A percentile compares a stretch with the other conserved stretches of the same genome.
Evolutionary conservation across 2,113 vertebrate species (phyloP).

Genomic region (Malurus melanocephalus): DNA sequence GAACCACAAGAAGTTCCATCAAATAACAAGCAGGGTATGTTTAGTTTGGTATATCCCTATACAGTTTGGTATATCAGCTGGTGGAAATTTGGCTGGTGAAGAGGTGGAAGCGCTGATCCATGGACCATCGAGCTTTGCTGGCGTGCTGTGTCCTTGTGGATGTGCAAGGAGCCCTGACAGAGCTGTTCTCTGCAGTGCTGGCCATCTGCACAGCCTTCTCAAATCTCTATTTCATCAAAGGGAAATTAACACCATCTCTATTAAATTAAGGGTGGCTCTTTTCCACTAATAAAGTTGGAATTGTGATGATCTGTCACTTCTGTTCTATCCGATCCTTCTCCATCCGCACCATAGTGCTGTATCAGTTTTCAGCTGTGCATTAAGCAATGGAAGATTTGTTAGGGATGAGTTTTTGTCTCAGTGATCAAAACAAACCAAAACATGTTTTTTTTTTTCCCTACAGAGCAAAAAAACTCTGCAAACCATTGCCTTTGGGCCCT

Average conservation of each 20-base stretch:
- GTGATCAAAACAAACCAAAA: not conserved
- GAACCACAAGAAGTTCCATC: not conserved
- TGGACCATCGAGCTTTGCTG: not conserved
- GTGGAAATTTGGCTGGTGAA: not conserved
- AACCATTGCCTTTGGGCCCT: not conserved
- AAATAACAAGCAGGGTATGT: not conserved
- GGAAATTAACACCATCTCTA: not conserved
- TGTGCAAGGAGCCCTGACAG: not conserved
- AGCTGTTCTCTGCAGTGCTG: not conserved
- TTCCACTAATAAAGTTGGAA: not conserved
- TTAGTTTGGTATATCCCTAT: not conserved
- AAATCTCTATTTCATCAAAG: not conserved
- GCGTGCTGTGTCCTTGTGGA: not conserved
- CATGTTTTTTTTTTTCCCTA: not conserved
- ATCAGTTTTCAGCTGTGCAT: not conserved
- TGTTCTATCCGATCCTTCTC: not conserved
- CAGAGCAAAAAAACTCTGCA: not conserved
- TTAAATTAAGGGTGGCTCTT: not conserved
- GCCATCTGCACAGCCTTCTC: conserved; percentile 16
- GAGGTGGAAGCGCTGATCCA: not conserved
- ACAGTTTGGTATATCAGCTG: not conserved
- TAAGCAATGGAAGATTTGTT: not conserved
- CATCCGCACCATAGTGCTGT: not conserved
- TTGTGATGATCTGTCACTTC: not conserved
- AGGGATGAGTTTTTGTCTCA: not conserved